These are phyloP conservation scores for Pyrgilauda ruficollis DNA, from an alignment of 2,113 vertebrate species.

Conservation along the genomic window DNA sequence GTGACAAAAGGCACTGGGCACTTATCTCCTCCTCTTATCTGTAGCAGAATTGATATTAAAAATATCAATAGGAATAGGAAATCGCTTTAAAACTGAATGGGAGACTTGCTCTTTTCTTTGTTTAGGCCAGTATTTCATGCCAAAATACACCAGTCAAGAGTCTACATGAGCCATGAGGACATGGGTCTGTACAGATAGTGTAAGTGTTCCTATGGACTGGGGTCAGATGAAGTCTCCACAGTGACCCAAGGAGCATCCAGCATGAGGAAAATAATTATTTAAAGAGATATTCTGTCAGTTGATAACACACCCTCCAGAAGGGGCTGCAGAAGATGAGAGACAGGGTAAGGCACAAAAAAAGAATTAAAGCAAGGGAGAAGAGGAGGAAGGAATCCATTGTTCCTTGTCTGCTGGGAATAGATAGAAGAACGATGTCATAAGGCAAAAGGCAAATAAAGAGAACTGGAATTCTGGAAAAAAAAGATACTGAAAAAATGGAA, in stretches of 20 bases:
- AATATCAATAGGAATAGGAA: not conserved
- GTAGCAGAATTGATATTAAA: not conserved
- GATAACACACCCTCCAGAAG: not conserved
- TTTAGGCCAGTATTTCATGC: not conserved
- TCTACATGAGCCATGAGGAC: not conserved
- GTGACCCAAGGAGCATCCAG: not conserved
- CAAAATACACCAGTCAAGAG: not conserved
- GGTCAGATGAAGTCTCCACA: not conserved
- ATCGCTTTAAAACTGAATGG: not conserved
- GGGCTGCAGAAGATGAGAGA: not conserved
- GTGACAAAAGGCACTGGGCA: not conserved
- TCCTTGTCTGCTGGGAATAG: not conserved
- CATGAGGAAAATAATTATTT: not conserved
- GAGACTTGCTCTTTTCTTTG: not conserved
- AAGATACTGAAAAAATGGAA: not conserved
- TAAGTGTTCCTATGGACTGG: not conserved
- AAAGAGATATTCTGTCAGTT: not conserved
- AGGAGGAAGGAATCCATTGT: not conserved
- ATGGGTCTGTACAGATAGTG: not conserved
- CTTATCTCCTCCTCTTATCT: not conserved
- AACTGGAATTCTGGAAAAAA: not conserved
- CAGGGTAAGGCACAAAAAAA: not conserved
- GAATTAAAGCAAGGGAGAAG: not conserved
- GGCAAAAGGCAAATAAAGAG: not conserved
- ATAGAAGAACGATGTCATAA: not conserved